phyloP scores from a whole-genome alignment of 2,888 invertebrate genomes.

The Drosophila merina region DNA sequence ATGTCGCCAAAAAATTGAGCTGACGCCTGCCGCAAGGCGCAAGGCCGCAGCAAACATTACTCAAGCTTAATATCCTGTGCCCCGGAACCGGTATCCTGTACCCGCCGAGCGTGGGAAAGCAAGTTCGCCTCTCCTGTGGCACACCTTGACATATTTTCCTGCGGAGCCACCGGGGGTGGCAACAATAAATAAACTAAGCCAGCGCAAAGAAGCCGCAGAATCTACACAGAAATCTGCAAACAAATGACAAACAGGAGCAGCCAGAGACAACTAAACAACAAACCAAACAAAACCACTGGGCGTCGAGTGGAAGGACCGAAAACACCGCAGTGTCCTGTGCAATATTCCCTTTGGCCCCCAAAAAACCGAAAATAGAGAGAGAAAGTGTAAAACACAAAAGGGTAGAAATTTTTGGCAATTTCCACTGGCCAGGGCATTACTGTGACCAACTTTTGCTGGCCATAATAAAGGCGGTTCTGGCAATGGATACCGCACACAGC shows the following conservation, averaged over 20 bases:
- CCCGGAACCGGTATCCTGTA: too few species aligned
- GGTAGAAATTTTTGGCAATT: constrained; percentile 55
- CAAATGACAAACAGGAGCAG: constrained; percentile 77
- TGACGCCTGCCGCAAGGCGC: constrained; percentile 66
- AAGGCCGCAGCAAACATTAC: constrained; percentile 69
- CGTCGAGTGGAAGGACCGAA: constrained; percentile 48
- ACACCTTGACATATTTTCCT: constrained; percentile 69
- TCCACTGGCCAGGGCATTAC: constrained; percentile 48
- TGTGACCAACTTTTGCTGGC: constrained; percentile 41
- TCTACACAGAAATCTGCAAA: constrained; percentile 79
- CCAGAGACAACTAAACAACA: constrained; percentile 67
- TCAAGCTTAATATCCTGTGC: constrained; percentile 64
- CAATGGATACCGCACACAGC: constrained; percentile 5
- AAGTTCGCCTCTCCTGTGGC: constrained; percentile 52
- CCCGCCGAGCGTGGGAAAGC: neutral
- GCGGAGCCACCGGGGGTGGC: constrained; percentile 21
- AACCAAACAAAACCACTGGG: constrained; percentile 61
- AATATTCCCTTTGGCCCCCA: constrained; percentile 10
- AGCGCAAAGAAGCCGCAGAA: constrained; percentile 77
- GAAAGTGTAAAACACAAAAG: constrained; percentile 29
- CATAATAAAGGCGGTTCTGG: constrained; percentile 43
- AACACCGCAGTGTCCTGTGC: constrained; percentile 25
- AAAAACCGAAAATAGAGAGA: constrained; percentile 12
- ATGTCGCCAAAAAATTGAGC: constrained; percentile 68
- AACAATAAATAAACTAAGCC: constrained; percentile 78